Evolutionary conservation across 2,888 invertebrate species (phyloP).

Genomic region (Heliconius ethilla): DNA sequence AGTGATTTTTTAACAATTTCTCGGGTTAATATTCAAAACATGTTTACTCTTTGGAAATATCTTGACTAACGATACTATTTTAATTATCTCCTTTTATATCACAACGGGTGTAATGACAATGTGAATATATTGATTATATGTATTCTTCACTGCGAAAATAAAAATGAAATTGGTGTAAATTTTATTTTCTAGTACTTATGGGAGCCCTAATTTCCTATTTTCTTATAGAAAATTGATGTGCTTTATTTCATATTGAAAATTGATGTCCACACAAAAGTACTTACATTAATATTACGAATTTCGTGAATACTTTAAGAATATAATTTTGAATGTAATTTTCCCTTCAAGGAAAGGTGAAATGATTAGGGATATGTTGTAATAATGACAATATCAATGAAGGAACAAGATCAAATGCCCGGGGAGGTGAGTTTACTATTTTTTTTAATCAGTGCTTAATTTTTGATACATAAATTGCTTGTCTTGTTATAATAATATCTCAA

Average conservation of each 20-base stretch:
- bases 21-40: conserved; percentile 46
- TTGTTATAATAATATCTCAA: neutral
- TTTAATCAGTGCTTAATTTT: neutral
- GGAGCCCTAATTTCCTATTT: neutral
- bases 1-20: conserved; percentile 56
- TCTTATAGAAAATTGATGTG: neutral
- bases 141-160: conserved; percentile 43
- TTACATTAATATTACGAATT: conserved; percentile 30
- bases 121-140: conserved; percentile 47
- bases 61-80: conserved; percentile 1
- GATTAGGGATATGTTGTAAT: conserved; percentile 70
- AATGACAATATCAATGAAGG: conserved; percentile 81
- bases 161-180: conserved; percentile 38
- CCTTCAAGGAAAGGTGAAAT: conserved; percentile 58
- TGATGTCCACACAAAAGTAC: conserved; percentile 19
- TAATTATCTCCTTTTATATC: neutral
- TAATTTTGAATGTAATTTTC: conserved; percentile 25
- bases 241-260: conserved; percentile 11
- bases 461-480: neutral
- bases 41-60: conserved; percentile 2
- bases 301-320: neutral
- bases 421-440: conserved; percentile 59
- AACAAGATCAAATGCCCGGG: conserved; percentile 78
- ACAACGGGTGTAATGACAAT: conserved; percentile 34
- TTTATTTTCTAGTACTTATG: conserved; percentile 19